Percentiles rank a stretch among this genome's conserved stretches.
phyloP scores from a whole-genome alignment of 1,140 invertebrate genomes.

The Caerostris extrusa region DNA sequence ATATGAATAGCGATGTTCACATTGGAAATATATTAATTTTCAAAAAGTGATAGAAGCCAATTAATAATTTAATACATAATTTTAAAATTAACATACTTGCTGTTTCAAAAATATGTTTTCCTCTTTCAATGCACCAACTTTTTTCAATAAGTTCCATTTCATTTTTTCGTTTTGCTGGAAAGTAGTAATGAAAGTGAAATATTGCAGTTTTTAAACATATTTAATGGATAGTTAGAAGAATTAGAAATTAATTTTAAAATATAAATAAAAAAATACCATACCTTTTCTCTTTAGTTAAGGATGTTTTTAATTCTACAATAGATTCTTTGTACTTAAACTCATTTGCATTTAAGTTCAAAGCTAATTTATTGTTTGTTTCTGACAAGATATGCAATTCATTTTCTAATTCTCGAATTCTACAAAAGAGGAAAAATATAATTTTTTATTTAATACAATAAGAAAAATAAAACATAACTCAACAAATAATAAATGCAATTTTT shows the following conservation, averaged over 20 bases:
- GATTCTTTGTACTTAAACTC: slow-evolving; percentile 44
- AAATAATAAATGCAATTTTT: no score
- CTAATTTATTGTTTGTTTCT: background rate
- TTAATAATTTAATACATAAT: background rate
- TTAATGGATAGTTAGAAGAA: background rate
- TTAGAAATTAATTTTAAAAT: background rate
- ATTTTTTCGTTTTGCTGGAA: slow-evolving; percentile 19
- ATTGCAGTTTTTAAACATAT: background rate
- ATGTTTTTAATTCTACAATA: background rate
- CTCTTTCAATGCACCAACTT: slow-evolving; percentile 41
- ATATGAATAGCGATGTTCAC: no score
- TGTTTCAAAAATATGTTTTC: slow-evolving; percentile 60
- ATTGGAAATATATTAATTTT: no score
- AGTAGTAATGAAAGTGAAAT: background rate
- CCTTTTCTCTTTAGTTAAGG: slow-evolving; percentile 50
- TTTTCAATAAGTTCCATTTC: slow-evolving; percentile 25
- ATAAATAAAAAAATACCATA: background rate
- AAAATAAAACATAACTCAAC: no score
- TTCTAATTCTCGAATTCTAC: slow-evolving; percentile 46
- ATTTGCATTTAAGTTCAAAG: background rate
- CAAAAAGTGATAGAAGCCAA: no score
- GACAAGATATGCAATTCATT: background rate
- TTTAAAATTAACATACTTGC: background rate
- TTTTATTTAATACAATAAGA: no score
- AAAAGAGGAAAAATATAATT: background rate